A percentile compares a stretch with the other conserved stretches of the same genome.
phyloP scores from a whole-genome alignment of 37 sponge, comb jelly and placozoan genomes.

The Geodia barretti region DNA sequence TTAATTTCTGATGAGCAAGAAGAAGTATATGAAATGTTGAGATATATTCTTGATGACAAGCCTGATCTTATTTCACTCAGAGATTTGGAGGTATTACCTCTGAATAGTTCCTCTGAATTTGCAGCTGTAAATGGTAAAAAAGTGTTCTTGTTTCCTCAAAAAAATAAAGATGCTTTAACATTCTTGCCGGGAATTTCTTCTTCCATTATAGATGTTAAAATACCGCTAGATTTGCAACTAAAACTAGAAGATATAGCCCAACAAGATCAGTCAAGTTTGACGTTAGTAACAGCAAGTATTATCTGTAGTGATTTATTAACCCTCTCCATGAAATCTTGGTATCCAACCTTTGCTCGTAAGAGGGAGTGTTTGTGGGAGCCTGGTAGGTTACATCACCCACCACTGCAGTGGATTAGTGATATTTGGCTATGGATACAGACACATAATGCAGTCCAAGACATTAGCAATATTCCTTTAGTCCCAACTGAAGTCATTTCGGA shows the following conservation, averaged over 20 bases:
- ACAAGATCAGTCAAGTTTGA: not conserved
- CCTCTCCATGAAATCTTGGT: conserved; percentile 41
- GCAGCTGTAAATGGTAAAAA: not conserved
- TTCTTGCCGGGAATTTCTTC: conserved; percentile 26
- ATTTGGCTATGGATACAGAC: conserved; percentile 52
- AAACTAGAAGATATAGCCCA: conserved; percentile 7
- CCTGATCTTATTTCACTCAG: not conserved
- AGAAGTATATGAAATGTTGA: conserved; percentile 13
- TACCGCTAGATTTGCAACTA: not conserved
- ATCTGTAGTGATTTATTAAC: conserved; percentile 21
- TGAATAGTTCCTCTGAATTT: conserved; percentile 6
- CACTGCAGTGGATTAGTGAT: conserved; percentile 30
- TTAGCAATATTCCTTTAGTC: conserved; percentile 25
- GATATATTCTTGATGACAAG: conserved; percentile 38
- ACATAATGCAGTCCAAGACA: not conserved
- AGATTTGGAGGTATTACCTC: conserved; percentile 26
- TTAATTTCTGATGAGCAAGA: not conserved
- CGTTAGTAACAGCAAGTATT: conserved; percentile 4
- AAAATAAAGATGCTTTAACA: not conserved
- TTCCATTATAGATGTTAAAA: not conserved
- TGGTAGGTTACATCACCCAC: conserved; percentile 27
- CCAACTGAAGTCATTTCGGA: not conserved
- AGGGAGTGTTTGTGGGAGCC: conserved; percentile 27
- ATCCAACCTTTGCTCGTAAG: not conserved
- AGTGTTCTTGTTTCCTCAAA: conserved; percentile 13